These are phyloP conservation scores for Acleris cristana DNA, from an alignment of 2,888 invertebrate species.

Conservation along the genomic window DNA sequence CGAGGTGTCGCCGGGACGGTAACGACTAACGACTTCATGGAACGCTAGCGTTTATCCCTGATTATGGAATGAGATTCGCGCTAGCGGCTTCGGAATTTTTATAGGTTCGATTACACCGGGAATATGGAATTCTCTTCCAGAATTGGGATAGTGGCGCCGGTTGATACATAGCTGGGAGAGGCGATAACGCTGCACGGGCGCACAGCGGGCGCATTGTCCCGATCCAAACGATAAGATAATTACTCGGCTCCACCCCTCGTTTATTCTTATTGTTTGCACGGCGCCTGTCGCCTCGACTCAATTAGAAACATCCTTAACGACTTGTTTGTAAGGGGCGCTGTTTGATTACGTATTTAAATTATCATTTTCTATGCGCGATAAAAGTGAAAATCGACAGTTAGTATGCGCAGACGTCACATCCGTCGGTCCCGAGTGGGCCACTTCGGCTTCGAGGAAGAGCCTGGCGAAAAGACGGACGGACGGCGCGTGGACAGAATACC, in stretches of 20 bases:
- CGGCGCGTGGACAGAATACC: conserved; percentile 61
- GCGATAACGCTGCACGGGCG: conserved; percentile 56
- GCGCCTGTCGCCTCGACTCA: conserved; percentile 36
- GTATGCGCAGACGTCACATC: conserved; percentile 61
- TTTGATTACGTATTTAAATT: conserved; percentile 33
- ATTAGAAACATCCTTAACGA: conserved; percentile 29
- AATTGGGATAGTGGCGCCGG: conserved; percentile 42
- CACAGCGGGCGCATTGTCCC: conserved; percentile 59
- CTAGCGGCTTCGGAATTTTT: conserved; percentile 46
- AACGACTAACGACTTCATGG: conserved; percentile 65
- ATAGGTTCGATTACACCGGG: conserved; percentile 49
- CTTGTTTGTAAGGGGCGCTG: conserved; percentile 28
- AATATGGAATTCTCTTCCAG: conserved; percentile 30
- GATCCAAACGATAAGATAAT: conserved; percentile 63
- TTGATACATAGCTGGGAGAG: conserved; percentile 59
- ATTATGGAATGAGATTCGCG: conserved; percentile 55
- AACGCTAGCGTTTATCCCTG: conserved; percentile 48
- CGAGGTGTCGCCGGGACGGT: conserved; percentile 58
- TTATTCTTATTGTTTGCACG: conserved; percentile 45
- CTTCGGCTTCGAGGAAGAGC: conserved; percentile 76
- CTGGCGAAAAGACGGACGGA: conserved; percentile 66
- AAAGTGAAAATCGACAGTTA: conserved; percentile 76
- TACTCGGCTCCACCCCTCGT: conserved; percentile 47
- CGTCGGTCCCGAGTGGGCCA: conserved; percentile 68
- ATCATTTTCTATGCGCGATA: conserved; percentile 57